Conservation (phyloP, 2,113 vertebrate species). For the Origma solitaria region DNA sequence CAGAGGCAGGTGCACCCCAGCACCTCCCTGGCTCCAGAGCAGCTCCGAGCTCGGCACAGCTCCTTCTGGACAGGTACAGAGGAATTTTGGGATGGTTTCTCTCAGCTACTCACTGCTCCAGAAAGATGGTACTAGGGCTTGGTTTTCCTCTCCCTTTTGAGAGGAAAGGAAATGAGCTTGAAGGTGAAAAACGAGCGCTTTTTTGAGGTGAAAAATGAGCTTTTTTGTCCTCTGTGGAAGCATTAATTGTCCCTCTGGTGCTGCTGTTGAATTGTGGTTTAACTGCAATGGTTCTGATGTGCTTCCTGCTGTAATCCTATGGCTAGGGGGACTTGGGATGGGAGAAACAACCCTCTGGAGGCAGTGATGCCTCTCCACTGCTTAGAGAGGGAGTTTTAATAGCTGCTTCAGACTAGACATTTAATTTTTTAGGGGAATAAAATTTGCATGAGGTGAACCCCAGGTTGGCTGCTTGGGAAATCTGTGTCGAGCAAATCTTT, state of each 20-base stretch:
- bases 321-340: neutral
- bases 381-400: neutral
- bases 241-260: neutral
- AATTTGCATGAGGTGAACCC: conserved; percentile 6
- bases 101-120: neutral
- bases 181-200: neutral
- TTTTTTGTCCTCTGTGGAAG: neutral
- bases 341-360: neutral
- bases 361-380: neutral
- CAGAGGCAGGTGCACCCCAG: neutral
- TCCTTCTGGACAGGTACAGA: neutral
- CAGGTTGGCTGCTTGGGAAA: neutral
- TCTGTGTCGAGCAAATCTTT: neutral
- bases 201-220: neutral
- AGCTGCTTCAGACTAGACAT: neutral
- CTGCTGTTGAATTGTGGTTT: neutral
- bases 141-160: neutral
- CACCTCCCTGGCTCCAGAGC: neutral
- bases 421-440: conserved; percentile 31
- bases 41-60: accelerated
- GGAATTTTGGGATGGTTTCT: neutral
- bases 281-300: neutral
- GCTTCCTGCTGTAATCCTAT: neutral
- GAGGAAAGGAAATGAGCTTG: neutral
- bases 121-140: neutral